Evolutionary conservation across 2,888 invertebrate genomes (phyloP), one percentile per base, ranked within the genome.

Genomic region (Macropis europaea): DNA sequence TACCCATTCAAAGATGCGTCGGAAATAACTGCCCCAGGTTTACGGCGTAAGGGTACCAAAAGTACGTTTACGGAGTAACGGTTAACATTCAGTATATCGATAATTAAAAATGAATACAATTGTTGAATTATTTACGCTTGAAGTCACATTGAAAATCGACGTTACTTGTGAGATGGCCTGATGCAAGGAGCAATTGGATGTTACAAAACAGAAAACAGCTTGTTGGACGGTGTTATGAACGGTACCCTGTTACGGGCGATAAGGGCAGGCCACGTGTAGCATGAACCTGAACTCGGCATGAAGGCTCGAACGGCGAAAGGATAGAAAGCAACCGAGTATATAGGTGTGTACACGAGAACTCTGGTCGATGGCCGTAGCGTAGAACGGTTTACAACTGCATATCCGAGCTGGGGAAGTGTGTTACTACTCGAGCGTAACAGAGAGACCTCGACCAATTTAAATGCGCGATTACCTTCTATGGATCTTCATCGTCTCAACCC

Each of bases 371-470:
- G 68, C 77, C 77, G 77, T 76, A 77, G 62, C 61, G 69, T 61
- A 63, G 54, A 75, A 68, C 73, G 66, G 69, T 73, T 79, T 73
- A 76, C 76, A 70, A 70, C 69, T 76, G 67, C 70, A 70, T 73
- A 64, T 56, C 62, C 73, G 64, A 67, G 63, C 59, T 22, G 43
- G 70, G 66, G 79, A 79, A 76, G 70, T 76, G 76, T 79, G 79
- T 76, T 76, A 73, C 79, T 79, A 79, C 68, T 73, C 76, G 76
- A 79, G 76, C 79, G 79, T 79, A 79, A 79, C 79, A 79, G 76
- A 76, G 73, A 76, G 79, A 76, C 76, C 79, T 79, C 79, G 79
- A 76, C 73, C 79, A 79, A 79, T 79, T 79, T 79, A 79, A 79
- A 76, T 76, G 79, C 67, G 73, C 73, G 75, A 77, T 75, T 71